Evolutionary conservation across 2,797 vertebrate species (phyloP).

Genomic region (Eremophila alpestris): DNA sequence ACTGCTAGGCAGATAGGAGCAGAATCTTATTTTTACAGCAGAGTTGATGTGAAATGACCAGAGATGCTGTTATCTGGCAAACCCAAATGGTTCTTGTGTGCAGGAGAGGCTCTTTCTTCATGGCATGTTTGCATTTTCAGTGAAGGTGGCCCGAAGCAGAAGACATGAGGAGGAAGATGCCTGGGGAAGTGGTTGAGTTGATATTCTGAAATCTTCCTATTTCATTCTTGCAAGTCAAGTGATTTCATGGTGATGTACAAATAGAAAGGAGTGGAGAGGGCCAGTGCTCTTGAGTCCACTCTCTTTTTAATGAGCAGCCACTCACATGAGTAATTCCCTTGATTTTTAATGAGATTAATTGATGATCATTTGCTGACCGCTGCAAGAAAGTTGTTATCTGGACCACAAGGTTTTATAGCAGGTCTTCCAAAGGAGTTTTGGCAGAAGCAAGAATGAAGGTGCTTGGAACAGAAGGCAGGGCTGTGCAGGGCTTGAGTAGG

Average conservation of each 20-base stretch:
- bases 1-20: neutral
- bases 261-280: neutral
- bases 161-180: neutral
- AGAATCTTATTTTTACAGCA: neutral
- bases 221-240: neutral
- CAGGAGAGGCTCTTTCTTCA: neutral
- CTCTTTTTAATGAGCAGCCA: neutral
- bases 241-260: neutral
- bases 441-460: neutral
- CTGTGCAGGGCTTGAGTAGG: fast-evolving
- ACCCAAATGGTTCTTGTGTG: neutral
- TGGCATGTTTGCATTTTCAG: neutral
- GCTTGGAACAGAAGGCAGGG: neutral
- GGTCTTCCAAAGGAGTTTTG: neutral
- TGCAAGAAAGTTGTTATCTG: neutral
- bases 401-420: neutral
- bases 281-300: neutral
- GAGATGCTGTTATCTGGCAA: neutral
- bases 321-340: neutral
- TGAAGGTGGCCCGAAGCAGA: neutral
- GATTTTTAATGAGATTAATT: neutral
- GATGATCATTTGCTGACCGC: neutral
- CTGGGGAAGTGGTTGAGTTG: neutral
- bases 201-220: neutral
- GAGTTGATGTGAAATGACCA: neutral